Evolutionary conservation across 2,797 vertebrate species (phyloP), one percentile per base, ranked within the genome.

Genomic region (Coranthus polyacanthus): DNA sequence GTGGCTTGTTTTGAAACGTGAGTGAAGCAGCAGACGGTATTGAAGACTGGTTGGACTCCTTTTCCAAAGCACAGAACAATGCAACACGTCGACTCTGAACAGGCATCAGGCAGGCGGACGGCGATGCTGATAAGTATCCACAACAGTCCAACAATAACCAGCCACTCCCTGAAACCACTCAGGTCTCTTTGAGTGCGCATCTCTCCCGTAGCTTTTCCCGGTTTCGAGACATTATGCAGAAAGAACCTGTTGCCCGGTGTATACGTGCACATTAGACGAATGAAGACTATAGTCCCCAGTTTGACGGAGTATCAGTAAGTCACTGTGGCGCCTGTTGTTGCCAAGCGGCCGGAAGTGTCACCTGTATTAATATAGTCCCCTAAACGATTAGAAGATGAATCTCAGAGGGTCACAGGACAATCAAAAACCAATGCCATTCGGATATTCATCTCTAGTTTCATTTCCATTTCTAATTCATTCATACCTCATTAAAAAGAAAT

Each of bases 91-190:
- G 6, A 44, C 12, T 24, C 0, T 42, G 13, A 75, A 11, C 39
- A 38, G 24, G 5, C 26, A 20, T 7, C 4, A 5, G 32, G 24
- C 6, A 21, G 9, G 21, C n/a, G 46, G 17, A 60, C 5, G 3
- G 32, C 20, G 46, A 63, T 56, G 29, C n/a, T 26, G 45, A 55
- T 6, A 55, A n/a, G 10, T 15, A 45, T 12, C 6, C 34, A 42
- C 59, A 62, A 34, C 41, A 49, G 3, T 5, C 4, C 2, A 16
- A 63, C 64, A 65, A 63, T 6, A 78, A 62, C 47, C 62, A 34
- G 59, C 81, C 88, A 88, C 91, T 63, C 91, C 90, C 88, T 87
- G 91, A 92, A 91, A 92, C 89, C 17, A 54, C 63, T 44, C 17
- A 4, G 12, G 37, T 38, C 34, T 20, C 13, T 45, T 2, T 16